Evolutionary conservation across 2,797 vertebrate species (phyloP).

Genomic region (Antennarius maculatus): DNA sequence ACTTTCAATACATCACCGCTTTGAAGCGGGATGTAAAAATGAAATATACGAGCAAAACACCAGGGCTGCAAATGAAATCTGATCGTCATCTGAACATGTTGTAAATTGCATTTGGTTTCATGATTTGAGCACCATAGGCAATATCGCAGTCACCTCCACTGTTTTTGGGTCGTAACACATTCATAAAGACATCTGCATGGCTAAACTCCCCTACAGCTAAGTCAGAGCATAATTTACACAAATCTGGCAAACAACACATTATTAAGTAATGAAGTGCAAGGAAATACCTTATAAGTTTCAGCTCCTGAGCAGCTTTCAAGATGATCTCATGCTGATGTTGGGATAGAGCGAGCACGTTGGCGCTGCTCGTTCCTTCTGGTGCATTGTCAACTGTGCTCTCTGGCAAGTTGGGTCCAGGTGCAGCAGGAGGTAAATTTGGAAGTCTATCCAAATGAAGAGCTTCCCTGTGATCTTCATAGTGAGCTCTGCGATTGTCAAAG

Average conservation of each 20-base stretch:
- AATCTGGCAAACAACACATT: not conserved
- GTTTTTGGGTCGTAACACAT: not conserved
- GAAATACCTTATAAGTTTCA: conserved; percentile 95
- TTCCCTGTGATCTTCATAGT: conserved; percentile 73
- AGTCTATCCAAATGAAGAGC: conserved; percentile 62
- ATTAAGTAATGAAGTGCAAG: not conserved
- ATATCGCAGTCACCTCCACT: not conserved
- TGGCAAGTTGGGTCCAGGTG: conserved; percentile 67
- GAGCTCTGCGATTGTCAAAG: conserved; percentile 64
- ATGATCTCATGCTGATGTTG: conserved; percentile 99
- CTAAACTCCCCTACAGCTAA: not conserved
- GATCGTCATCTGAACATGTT: not conserved
- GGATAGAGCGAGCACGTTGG: conserved; percentile 94
- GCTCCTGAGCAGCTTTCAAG: conserved; percentile 97
- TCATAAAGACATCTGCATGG: no score
- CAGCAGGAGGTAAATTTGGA: conserved; percentile 60
- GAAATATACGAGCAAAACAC: not conserved
- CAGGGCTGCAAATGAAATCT: not conserved
- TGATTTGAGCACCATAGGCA: not conserved
- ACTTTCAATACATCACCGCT: no score
- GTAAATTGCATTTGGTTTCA: no score
- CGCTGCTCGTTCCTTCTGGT: conserved; percentile 74
- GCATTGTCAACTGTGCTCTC: conserved; percentile 79
- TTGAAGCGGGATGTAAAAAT: not conserved
- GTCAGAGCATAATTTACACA: not conserved